Percentiles rank a stretch among this genome's conserved stretches.
Conservation (phyloP, 1,140 invertebrate genomes). For the Leptestheria dahalacensis region DNA sequence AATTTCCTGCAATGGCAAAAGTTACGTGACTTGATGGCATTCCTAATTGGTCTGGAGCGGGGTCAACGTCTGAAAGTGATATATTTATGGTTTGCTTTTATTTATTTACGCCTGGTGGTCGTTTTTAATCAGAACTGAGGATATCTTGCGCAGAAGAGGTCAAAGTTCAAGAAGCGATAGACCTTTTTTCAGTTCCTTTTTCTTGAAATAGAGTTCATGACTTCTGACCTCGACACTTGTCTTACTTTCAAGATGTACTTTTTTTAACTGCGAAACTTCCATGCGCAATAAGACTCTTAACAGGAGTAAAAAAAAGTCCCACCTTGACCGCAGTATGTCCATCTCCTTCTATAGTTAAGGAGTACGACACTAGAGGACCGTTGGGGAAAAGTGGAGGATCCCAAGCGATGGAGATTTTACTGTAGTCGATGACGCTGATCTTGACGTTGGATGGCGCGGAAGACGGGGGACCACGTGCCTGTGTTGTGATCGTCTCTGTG, state of each 20-base stretch:
- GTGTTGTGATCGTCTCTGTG: constrained; percentile 63
- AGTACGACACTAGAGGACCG: constrained; percentile 71
- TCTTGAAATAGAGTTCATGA: too few relatives aligned
- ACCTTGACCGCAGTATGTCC: constrained; percentile 45
- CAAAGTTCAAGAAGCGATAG: too few relatives aligned
- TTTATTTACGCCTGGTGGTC: neutral
- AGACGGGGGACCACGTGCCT: constrained; percentile 49
- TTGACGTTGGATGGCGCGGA: constrained; percentile 55
- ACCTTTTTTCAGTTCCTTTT: too few relatives aligned
- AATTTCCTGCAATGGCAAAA: constrained; percentile 16
- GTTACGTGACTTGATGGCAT: neutral
- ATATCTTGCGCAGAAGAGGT: too few relatives aligned
- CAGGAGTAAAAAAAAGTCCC: neutral
- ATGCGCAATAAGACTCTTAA: neutral
- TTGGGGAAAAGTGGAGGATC: constrained; percentile 69
- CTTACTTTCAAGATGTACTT: neutral
- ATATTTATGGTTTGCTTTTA: neutral
- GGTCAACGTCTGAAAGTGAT: too few relatives aligned
- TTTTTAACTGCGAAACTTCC: neutral
- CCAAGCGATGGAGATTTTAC: constrained; percentile 71
- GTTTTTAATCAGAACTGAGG: constrained; percentile 22
- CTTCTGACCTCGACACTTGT: too few relatives aligned
- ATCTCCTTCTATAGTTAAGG: constrained; percentile 45
- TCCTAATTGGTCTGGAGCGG: neutral
- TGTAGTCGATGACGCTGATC: constrained; percentile 62